Evolutionary conservation across 1,140 invertebrate genomes (phyloP).

Genomic region (Coptotermes formosanus): DNA sequence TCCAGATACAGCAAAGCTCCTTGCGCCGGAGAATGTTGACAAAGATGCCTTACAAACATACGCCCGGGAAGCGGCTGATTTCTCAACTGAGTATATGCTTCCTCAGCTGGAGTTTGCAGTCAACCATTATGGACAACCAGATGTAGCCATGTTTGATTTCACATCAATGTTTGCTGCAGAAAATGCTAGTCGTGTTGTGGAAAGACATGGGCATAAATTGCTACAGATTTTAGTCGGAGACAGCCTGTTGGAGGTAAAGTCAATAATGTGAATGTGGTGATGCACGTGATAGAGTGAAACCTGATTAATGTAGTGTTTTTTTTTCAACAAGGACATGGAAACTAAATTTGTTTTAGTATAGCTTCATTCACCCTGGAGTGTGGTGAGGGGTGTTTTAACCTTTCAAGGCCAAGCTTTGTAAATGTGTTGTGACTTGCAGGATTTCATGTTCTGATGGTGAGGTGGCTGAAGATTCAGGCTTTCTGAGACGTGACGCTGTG

Average conservation of each 20-base stretch:
- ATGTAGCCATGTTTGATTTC: constrained; percentile 99
- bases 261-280: background rate
- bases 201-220: constrained; percentile 74
- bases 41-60: constrained; percentile 86
- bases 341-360: too few relatives aligned
- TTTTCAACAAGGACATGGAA: too few relatives aligned
- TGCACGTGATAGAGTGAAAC: too few relatives aligned
- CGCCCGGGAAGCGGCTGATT: constrained; percentile 92
- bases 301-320: too few relatives aligned
- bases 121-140: constrained; percentile 96
- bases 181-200: constrained; percentile 82
- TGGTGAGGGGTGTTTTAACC: too few relatives aligned
- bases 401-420: too few relatives aligned
- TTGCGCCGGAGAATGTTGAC: constrained; percentile 89
- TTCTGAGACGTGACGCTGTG: too few relatives aligned
- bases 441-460: too few relatives aligned
- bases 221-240: constrained; percentile 92
- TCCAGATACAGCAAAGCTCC: constrained; percentile 81
- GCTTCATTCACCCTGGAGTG: too few relatives aligned
- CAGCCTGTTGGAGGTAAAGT: constrained; percentile 81
- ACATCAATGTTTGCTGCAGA: constrained; percentile 98
- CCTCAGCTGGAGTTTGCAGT: constrained; percentile 92
- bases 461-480: too few relatives aligned
- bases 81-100: constrained; percentile 90
- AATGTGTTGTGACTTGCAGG: too few relatives aligned